Percentiles rank a stretch among this genome's conserved stretches.
Conservation (phyloP, 2,113 vertebrate genomes). For the Silurus meridionalis region DNA sequence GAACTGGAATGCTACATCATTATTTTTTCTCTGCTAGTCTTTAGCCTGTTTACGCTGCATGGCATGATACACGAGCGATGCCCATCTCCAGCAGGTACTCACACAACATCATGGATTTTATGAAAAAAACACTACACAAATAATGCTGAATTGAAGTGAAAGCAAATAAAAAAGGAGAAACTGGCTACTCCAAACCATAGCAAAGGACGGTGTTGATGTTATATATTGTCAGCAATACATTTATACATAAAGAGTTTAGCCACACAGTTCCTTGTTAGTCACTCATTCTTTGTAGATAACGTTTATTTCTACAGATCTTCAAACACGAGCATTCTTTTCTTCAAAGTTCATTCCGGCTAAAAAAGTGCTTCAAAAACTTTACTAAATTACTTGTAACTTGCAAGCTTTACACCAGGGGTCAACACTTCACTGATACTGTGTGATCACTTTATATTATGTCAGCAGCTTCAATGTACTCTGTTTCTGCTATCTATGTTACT, state of each 20-base stretch:
- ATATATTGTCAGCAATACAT: background rate
- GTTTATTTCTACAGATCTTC: background rate
- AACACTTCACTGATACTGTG: background rate
- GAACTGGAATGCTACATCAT: slow-evolving; percentile 66
- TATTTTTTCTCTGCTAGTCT: slow-evolving; percentile 67
- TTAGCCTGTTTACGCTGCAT: slow-evolving; percentile 64
- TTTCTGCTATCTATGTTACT: background rate
- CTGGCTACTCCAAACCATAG: background rate
- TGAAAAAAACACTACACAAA: background rate
- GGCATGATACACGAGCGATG: slow-evolving; percentile 64
- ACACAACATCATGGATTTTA: background rate
- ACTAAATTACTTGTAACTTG: background rate
- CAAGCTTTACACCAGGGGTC: background rate
- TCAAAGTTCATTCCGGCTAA: background rate
- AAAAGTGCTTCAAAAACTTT: background rate
- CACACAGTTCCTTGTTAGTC: background rate
- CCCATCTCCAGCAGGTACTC: slow-evolving; percentile 48
- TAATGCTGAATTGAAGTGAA: background rate
- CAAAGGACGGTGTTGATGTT: background rate
- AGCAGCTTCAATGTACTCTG: background rate
- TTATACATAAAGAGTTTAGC: background rate
- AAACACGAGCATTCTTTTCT: background rate
- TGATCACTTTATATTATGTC: background rate
- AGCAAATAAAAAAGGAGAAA: background rate
- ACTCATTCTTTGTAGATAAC: background rate